phyloP scores from a whole-genome alignment of 2,797 vertebrate species.

The Xiphophorus birchmanni region DNA sequence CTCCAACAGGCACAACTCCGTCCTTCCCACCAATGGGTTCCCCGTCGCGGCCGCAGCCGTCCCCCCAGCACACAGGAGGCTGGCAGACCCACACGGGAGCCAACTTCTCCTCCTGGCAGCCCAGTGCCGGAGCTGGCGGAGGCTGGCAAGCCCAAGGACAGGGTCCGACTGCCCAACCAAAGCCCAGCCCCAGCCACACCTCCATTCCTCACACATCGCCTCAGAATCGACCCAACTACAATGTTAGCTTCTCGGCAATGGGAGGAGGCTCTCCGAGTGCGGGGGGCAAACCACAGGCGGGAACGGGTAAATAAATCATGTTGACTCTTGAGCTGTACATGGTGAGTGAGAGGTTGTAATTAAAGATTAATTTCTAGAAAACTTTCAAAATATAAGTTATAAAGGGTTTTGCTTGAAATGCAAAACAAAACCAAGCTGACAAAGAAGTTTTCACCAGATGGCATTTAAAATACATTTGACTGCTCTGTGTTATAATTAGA shows the following conservation, averaged over 20 bases:
- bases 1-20: constrained; percentile 90
- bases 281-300: constrained; percentile 80
- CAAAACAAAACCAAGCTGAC: background rate
- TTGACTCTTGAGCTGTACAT: background rate
- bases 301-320: constrained; percentile 79
- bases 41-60: constrained; percentile 87
- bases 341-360: background rate
- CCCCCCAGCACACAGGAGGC: constrained; percentile 87
- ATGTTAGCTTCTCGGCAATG: constrained; percentile 89
- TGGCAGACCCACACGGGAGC: constrained; percentile 81
- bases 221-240: constrained; percentile 96
- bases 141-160: constrained; percentile 76
- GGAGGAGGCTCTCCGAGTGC: constrained; percentile 83
- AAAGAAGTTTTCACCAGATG: background rate
- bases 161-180: constrained; percentile 64
- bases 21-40: constrained; percentile 92
- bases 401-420: background rate
- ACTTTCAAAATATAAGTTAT: background rate
- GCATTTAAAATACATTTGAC: background rate
- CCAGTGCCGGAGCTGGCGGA: constrained; percentile 45
- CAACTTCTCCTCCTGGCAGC: constrained; percentile 71
- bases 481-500: background rate
- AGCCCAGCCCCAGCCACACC: constrained; percentile 79
- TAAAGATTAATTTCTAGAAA: background rate
- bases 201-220: constrained; percentile 89